Evolutionary conservation across 2,113 vertebrate species (phyloP).

Genomic region (Alligator sinensis): DNA sequence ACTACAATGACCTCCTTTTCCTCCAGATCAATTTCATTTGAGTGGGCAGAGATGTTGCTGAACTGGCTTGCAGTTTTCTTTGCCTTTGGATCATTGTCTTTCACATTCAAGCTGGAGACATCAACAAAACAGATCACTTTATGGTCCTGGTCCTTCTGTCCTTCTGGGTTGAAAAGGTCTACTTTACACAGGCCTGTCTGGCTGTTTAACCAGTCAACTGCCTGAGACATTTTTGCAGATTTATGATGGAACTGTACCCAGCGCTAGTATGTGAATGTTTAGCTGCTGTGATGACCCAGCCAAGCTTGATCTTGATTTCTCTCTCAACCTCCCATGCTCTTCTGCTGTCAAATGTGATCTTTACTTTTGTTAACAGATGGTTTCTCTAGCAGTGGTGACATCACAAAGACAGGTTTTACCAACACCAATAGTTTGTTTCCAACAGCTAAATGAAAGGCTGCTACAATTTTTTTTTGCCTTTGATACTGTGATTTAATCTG

Average conservation of each 20-base stretch:
- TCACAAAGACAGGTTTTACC: constrained; percentile 4
- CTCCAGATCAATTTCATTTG: constrained; percentile 41
- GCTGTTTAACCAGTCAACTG: constrained; percentile 68
- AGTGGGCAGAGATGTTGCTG: background rate
- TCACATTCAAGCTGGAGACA: constrained; percentile 50
- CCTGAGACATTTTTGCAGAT: constrained; percentile 23
- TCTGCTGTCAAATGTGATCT: background rate
- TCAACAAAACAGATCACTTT: constrained; percentile 68
- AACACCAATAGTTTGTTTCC: background rate
- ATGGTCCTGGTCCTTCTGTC: constrained; percentile 45
- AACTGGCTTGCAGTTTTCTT: constrained; percentile 32
- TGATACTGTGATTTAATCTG: background rate
- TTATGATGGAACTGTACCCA: background rate
- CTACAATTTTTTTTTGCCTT: background rate
- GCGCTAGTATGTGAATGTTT: background rate
- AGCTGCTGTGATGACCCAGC: constrained; percentile 3
- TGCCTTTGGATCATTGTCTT: constrained; percentile 33
- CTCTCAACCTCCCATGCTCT: constrained; percentile 1
- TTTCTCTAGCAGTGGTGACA: constrained; percentile 23
- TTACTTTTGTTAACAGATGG: constrained; percentile 6
- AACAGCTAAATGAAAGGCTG: background rate
- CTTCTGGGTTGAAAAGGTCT: constrained; percentile 44
- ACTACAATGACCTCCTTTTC: constrained; percentile 67
- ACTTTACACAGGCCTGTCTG: constrained; percentile 46
- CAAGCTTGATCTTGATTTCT: background rate